These are phyloP conservation scores for Melikaiella ostensackeni DNA, from an alignment of 2,888 invertebrate genomes.

Conservation along the genomic window DNA sequence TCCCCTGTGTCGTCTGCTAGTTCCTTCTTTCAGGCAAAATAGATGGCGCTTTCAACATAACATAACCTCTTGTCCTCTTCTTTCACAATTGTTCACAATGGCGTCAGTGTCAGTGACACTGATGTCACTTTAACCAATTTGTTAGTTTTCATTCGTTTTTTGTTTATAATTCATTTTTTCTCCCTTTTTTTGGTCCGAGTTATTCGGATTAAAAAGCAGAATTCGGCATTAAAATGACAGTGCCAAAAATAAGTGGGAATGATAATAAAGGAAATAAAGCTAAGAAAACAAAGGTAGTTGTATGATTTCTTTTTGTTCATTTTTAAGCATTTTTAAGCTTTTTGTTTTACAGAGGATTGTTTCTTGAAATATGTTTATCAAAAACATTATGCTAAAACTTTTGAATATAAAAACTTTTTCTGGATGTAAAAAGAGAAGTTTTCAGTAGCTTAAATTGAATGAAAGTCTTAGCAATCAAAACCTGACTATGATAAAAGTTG, in stretches of 20 bases:
- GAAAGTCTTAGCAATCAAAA: no score
- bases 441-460: no score
- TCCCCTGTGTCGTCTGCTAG: background rate
- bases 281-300: constrained; percentile 23
- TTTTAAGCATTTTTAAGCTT: background rate
- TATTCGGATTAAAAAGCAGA: background rate
- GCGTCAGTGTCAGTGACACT: background rate
- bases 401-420: no score
- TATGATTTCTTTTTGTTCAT: constrained; percentile 1
- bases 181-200: background rate
- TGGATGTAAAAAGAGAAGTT: no score
- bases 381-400: no score
- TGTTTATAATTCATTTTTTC: background rate
- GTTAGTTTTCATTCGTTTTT: background rate
- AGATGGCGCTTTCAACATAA: background rate
- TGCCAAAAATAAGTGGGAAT: constrained; percentile 12
- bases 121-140: background rate
- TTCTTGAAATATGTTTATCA: no score
- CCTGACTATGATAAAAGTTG: no score
- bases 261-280: constrained; percentile 14
- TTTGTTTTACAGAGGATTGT: no score
- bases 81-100: no score
- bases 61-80: no score
- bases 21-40: background rate
- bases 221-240: background rate